Evolutionary conservation across 2,797 vertebrate species (phyloP), one percentile per base, ranked within the genome.

Genomic region (Artibeus jamaicensis): DNA sequence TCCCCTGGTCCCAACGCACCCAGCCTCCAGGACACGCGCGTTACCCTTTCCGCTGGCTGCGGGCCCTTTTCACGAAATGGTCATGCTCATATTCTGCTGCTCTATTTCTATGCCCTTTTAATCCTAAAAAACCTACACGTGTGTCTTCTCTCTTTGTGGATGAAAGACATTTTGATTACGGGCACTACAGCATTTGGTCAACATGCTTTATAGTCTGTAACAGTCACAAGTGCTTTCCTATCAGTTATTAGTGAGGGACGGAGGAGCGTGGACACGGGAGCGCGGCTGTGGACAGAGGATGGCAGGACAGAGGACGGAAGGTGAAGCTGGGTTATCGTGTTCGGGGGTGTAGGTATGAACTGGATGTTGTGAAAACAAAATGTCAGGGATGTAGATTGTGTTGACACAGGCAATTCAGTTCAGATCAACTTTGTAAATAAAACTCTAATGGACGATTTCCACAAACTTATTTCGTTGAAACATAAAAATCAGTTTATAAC

Each of bases 21-120:
- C 16, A 18, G 4, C 11, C 22, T 50, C 12, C 1, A 6, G 11
- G 18, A 22, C 0, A 0, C 9, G 16, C 0, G 1, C 0, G n/a
- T 34, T 26, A 19, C 22, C 18, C 48, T 11, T 32, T 7, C 19
- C 12, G 14, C 18, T 10, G 65, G 16, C 12, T 62, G 16, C 39
- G 10, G 50, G 71, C 6, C 3, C 2, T 1, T 71, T 44, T 70
- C 29, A 14, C 9, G 19, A 2, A 18, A 46, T 0, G 9, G 7
- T 46, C n/a, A 8, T 26, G 9, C 22, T 50, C 19, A 18, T 6
- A 19, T 59, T 91, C 24, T 53, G 19, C 26, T 19, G 50, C n/a
- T 88, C 12, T 42, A 7, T 18, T 83, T 70, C 42, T 9, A 50
- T 24, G 48, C 18, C 29, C 19, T 70, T 87, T 83, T 22, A 22